phyloP scores from a whole-genome alignment of 2,113 vertebrate species.

The Ciconia boyciana region DNA sequence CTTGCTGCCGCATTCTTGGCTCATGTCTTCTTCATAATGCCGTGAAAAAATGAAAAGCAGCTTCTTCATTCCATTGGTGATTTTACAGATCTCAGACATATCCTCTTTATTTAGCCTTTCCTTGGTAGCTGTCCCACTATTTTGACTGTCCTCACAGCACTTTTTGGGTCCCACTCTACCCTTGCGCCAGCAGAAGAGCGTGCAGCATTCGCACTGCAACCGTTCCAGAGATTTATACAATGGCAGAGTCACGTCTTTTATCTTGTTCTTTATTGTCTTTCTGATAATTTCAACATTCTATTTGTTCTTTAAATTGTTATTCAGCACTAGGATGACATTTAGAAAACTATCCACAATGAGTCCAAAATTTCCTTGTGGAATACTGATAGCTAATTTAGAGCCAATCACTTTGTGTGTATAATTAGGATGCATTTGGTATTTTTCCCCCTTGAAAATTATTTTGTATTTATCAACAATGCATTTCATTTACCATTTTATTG shows the following conservation, averaged over 20 bases:
- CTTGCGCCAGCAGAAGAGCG: rapidly evolving
- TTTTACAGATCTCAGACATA: not conserved
- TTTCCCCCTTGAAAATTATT: slow-evolving; percentile 35
- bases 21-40: not conserved
- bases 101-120: not conserved
- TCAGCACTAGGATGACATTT: slow-evolving; percentile 25
- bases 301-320: slow-evolving; percentile 44
- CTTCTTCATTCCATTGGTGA: not conserved
- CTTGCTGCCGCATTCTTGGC: not conserved
- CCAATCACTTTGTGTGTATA: not conserved
- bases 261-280: not conserved
- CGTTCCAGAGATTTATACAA: not conserved
- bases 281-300: not conserved
- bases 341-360: not conserved
- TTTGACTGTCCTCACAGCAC: not conserved
- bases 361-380: slow-evolving; percentile 30
- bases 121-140: rapidly evolving
- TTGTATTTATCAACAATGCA: slow-evolving; percentile 38
- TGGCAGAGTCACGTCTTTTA: not conserved
- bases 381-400: slow-evolving; percentile 38
- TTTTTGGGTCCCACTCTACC: not conserved
- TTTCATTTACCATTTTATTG: slow-evolving; percentile 15
- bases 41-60: rapidly evolving
- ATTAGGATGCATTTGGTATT: slow-evolving; percentile 26
- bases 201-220: not conserved